A percentile compares a stretch with the other conserved stretches of the same genome.
Evolutionary conservation across 35 echinoderm and acorn worm species (phyloP).

Genomic region (Amphiura filiformis): DNA sequence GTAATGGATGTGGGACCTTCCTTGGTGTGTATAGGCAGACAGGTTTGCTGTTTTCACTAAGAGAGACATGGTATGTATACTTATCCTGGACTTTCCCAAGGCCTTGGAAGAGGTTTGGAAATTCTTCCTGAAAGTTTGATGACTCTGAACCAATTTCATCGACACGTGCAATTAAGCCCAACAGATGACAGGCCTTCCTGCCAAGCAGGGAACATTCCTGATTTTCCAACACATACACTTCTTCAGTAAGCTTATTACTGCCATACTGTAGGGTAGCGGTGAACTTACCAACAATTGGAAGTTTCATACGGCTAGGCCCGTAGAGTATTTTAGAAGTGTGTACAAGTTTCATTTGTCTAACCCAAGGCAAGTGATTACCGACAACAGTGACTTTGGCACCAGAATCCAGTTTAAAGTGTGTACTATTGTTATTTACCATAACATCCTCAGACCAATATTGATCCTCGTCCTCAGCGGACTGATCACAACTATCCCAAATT

Average conservation of each 20-base stretch:
- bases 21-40: slow-evolving; percentile 38
- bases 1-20: slow-evolving; percentile 41
- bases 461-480: background rate
- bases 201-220: slow-evolving; percentile 34
- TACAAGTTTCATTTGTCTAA: background rate
- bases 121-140: background rate
- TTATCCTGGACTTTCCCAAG: slow-evolving; percentile 39
- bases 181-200: slow-evolving; percentile 13
- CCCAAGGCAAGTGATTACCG: slow-evolving; percentile 11
- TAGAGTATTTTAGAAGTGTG: background rate
- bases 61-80: slow-evolving; percentile 21
- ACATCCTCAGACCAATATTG: slow-evolving; percentile 16
- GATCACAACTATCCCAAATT: background rate
- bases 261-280: background rate
- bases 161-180: slow-evolving; percentile 33
- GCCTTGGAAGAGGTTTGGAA: slow-evolving; percentile 35
- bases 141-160: background rate
- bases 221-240: slow-evolving; percentile 38
- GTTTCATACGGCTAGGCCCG: background rate
- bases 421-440: slow-evolving; percentile 7
- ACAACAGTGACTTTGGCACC: slow-evolving; percentile 26
- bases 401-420: slow-evolving; percentile 19
- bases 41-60: slow-evolving; percentile 26
- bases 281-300: background rate
- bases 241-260: background rate